Evolutionary conservation across 2,797 vertebrate genomes (phyloP), one percentile per base, ranked within the genome.

Genomic region (Argya squamiceps): DNA sequence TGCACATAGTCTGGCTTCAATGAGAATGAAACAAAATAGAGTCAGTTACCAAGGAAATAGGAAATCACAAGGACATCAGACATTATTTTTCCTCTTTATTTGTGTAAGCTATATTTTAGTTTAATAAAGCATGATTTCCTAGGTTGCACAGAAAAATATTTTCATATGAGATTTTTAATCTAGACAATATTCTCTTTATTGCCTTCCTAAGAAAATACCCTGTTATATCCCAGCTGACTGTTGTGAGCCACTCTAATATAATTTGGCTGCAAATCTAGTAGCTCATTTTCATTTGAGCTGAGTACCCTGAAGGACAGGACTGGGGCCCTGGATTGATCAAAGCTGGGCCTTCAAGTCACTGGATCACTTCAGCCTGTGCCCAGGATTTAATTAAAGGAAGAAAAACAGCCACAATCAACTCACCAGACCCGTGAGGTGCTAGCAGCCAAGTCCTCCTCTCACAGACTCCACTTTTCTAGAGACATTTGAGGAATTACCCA

Each of bases 141-240:
- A 46, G 36, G 64, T 83, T 93, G 77, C 56, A 70, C 24, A 71
- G 63, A 74, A 93, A 93, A 92, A 94, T 91, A 90, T 92, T 93
- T 96, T 87, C 68, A 47, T n/a, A 80, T 37, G 65, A 78, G 39
- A 76, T 88, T 91, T 95, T 88, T 76, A 89, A 96, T 87, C 55
- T 80, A 91, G 79, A 96, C 93, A 94, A 91, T 58, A 75, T 85
- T 92, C 55, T 85, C 47, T 97, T 95, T 93, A 96, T 94, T 95
- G 83, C 74, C 50, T 69, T 85, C 75, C 68, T 84, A 89, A 84
- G 96, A 88, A 97, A 96, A 50, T 34, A 91, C 50, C 84, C 84
- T 85, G 85, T 76, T 97, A 92, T 90, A 73, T n/a, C 74, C 63
- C 88, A 92, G 64, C 55, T 92, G 84, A 92, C 55, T 92, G 52